Conservation (phyloP, 1,140 invertebrate species). For the Hetaerina americana region DNA sequence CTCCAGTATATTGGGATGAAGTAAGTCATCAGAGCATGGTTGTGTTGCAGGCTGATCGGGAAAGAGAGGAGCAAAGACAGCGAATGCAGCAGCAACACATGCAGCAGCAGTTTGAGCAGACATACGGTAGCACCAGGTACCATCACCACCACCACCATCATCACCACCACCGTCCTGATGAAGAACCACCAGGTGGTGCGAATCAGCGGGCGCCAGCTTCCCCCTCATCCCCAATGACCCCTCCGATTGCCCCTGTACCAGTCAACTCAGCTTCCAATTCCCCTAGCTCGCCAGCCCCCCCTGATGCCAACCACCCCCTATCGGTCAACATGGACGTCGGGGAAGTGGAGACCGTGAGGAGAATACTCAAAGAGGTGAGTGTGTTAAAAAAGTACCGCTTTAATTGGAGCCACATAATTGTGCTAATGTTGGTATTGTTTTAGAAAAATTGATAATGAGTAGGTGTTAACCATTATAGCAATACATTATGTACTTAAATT, state of each 20-base stretch:
- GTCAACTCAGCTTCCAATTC: neutral
- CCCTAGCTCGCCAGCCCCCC: slow-evolving; percentile 8
- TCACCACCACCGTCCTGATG: neutral
- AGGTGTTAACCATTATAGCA: too few species aligned
- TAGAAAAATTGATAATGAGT: too few species aligned
- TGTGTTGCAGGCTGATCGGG: slow-evolving; percentile 59
- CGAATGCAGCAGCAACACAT: slow-evolving; percentile 20
- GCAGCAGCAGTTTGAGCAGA: neutral
- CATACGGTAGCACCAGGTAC: neutral
- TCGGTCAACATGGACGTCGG: slow-evolving; percentile 30
- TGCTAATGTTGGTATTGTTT: slow-evolving; percentile 26
- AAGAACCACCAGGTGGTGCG: too few species aligned
- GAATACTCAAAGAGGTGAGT: slow-evolving; percentile 59
- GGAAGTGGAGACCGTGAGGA: slow-evolving; percentile 43
- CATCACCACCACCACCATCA: slow-evolving; percentile 10
- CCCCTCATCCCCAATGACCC: neutral
- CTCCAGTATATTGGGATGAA: too few species aligned
- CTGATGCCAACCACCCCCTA: slow-evolving; percentile 12
- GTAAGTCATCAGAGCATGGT: too few species aligned
- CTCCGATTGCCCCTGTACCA: neutral
- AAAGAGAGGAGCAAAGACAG: slow-evolving; percentile 53
- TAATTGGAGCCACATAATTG: too few species aligned
- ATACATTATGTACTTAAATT: too few species aligned
- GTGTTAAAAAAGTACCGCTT: slow-evolving; percentile 11
- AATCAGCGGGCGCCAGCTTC: neutral